A percentile compares a stretch with the other conserved stretches of the same genome.
Evolutionary conservation across 1,140 invertebrate species (phyloP).

Genomic region (Trypoxylus dichotomus): DNA sequence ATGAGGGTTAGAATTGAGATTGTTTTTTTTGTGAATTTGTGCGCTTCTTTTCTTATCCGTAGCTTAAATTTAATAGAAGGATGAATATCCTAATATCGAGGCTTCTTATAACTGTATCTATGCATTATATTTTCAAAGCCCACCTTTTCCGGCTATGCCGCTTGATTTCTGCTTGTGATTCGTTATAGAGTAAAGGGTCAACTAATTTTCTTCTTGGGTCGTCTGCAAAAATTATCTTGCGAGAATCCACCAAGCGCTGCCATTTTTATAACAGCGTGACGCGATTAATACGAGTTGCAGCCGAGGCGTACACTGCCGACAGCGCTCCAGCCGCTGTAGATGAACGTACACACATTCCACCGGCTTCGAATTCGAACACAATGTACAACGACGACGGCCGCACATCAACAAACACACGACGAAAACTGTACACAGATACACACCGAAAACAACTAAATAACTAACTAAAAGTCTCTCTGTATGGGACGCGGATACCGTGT

Average conservation of each 20-base stretch:
- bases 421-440: conserved; percentile 27
- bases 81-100: background rate
- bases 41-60: background rate
- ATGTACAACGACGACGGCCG: conserved; percentile 27
- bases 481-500: background rate
- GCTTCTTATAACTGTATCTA: background rate
- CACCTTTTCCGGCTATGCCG: conserved; percentile 54
- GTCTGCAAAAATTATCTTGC: conserved; percentile 55
- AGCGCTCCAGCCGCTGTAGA: conserved; percentile 39
- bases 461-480: conserved; percentile 9
- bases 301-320: conserved; percentile 49
- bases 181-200: conserved; percentile 54
- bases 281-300: conserved; percentile 41
- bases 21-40: background rate
- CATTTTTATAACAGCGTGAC: conserved; percentile 56
- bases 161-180: conserved; percentile 48
- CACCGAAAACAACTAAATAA: conserved; percentile 29
- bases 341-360: conserved; percentile 50
- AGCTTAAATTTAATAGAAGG: background rate
- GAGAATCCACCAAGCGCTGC: conserved; percentile 50
- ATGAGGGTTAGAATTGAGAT: background rate
- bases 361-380: conserved; percentile 39
- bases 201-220: conserved; percentile 59
- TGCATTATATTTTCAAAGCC: conserved; percentile 37
- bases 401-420: conserved; percentile 35